phyloP scores from a whole-genome alignment of 2,888 invertebrate genomes.

The Diplolepis rosae region DNA sequence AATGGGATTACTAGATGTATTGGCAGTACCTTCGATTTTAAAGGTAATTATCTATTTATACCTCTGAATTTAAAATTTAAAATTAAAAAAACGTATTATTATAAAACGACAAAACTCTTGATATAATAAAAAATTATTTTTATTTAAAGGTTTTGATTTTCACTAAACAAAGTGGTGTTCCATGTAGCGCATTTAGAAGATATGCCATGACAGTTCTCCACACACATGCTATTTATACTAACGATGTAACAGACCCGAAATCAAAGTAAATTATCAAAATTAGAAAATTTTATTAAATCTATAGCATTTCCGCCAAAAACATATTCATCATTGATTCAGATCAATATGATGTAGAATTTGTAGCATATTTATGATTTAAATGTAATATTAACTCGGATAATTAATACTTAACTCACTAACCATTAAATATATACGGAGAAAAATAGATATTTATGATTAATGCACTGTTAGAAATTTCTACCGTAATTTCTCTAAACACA shows the following conservation, averaged over 20 bases:
- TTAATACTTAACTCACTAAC: too few relatives aligned
- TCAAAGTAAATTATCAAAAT: slow-evolving; percentile 49
- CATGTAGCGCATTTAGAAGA: slow-evolving; percentile 80
- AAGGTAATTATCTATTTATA: slow-evolving; percentile 70
- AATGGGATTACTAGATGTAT: slow-evolving; percentile 82
- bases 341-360: too few relatives aligned
- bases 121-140: slow-evolving; percentile 15
- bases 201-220: slow-evolving; percentile 87
- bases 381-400: too few relatives aligned
- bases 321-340: too few relatives aligned
- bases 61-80: neutral
- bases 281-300: too few relatives aligned
- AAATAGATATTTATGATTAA: too few relatives aligned
- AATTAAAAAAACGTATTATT: too few relatives aligned
- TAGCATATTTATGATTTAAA: too few relatives aligned
- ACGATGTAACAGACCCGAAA: slow-evolving; percentile 72
- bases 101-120: neutral
- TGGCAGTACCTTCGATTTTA: slow-evolving; percentile 83
- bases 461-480: too few relatives aligned
- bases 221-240: slow-evolving; percentile 82
- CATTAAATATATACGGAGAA: too few relatives aligned
- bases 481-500: too few relatives aligned
- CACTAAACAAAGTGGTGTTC: slow-evolving; percentile 80
- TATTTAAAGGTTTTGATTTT: slow-evolving; percentile 74
- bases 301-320: too few relatives aligned